phyloP scores from a whole-genome alignment of 2,888 invertebrate species.

The Isotomurus palustris region DNA sequence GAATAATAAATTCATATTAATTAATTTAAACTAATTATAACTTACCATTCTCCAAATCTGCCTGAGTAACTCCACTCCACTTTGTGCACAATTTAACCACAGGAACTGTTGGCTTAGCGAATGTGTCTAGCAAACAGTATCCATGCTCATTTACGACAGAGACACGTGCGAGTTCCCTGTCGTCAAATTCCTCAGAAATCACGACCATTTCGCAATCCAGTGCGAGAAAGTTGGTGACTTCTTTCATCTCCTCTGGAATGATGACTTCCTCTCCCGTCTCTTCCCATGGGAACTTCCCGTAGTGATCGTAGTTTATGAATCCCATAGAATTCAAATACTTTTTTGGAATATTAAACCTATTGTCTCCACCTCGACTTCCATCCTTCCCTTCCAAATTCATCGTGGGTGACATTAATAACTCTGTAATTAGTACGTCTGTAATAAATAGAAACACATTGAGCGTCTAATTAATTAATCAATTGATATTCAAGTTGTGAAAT shows the following conservation, averaged over 20 bases:
- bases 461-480: too few relatives aligned
- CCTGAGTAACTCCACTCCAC: constrained; percentile 5
- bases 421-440: too few relatives aligned
- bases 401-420: too few relatives aligned
- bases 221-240: not conserved
- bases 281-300: constrained; percentile 6
- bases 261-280: not conserved
- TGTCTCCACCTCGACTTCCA: too few relatives aligned
- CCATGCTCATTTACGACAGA: constrained; percentile 15
- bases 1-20: too few relatives aligned
- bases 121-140: constrained; percentile 7
- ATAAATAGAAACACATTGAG: too few relatives aligned
- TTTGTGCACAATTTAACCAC: constrained; percentile 2
- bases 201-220: constrained; percentile 19
- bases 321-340: constrained; percentile 7
- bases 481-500: too few relatives aligned
- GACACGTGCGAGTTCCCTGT: constrained; percentile 1
- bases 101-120: not conserved
- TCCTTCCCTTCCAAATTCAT: too few relatives aligned
- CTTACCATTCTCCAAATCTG: constrained; percentile 3
- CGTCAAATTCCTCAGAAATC: not conserved
- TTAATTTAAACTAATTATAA: too few relatives aligned
- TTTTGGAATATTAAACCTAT: too few relatives aligned
- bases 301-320: constrained; percentile 10
- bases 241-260: not conserved